Base-by-base conservation (phyloP, 2,797 vertebrate species). In the Squalus acanthias region DNA sequence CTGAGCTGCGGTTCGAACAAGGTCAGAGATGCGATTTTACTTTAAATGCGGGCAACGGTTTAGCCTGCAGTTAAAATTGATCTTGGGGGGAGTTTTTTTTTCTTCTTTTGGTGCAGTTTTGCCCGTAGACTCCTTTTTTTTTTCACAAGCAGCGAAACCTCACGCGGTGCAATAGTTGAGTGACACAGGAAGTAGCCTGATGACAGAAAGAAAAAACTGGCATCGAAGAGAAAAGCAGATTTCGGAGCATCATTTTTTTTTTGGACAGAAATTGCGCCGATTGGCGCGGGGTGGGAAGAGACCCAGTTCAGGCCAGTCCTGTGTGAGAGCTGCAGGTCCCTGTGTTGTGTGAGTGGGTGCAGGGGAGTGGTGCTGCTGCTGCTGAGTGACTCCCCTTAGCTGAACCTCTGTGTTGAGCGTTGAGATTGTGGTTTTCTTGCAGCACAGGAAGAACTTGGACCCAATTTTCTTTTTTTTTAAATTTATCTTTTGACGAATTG, bases 401-500 rank as follows among this genome's bases (percentile, higher is more conserved):
- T 67, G 17, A 93, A 22, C 63, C 63, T 93, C 91, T 67, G 63
- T 6, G 3, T 46, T 50, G 7, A 85, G n/a, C 1, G 6, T 85
- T 22, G 46, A 22, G 91, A 4, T 93, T 93, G 91, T 46, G 91
- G 91, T 93, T 93, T 93, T 93, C 63, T n/a, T 69, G 91, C 7
- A 24, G 15, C 9, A 12, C 33, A 20, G 65, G 63, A 67, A 39
- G 63, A 67, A 3, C 69, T 67, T 20, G 5, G 33, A 39, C 7
- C 7, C n/a, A 10, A 22, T 20, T 69, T 69, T 93, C 33, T 92
- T 39, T 92, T 91, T 29, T 53, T 7, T 13, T 2, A 57, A 57
- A 22, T 8, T 39, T 9, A 67, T 24, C 63, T 9, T 67, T 65
- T 39, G 63, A 67, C 63, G 2, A 93, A 46, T 67, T n/a, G 89